Conservation (phyloP, 2,888 invertebrate genomes). For the Baronia brevicornis region DNA sequence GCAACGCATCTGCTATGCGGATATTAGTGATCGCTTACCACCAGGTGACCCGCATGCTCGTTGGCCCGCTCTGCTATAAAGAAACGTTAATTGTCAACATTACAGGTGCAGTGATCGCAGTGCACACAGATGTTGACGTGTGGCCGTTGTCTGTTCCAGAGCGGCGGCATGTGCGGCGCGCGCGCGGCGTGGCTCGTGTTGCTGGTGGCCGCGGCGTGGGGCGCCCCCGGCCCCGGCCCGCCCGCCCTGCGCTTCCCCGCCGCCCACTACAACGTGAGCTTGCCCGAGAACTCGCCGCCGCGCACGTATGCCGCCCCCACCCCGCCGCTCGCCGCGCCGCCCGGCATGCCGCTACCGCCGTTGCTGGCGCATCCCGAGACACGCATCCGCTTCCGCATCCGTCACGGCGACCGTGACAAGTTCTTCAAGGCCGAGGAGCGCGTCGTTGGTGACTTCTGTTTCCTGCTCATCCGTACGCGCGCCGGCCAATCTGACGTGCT, state of each 20-base stretch:
- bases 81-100: no score
- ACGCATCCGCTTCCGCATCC: slow-evolving; percentile 87
- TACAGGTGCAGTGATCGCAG: no score
- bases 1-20: no score
- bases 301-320: slow-evolving; percentile 86
- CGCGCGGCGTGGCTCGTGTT: slow-evolving; percentile 46
- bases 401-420: slow-evolving; percentile 89
- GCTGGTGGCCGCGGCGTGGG: slow-evolving; percentile 34
- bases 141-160: no score
- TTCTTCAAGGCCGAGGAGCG: slow-evolving; percentile 95
- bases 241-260: slow-evolving; percentile 79
- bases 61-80: no score
- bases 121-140: no score
- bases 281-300: slow-evolving; percentile 94
- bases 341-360: slow-evolving; percentile 83
- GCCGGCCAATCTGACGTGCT: slow-evolving; percentile 91
- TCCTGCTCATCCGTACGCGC: slow-evolving; percentile 90
- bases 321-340: slow-evolving; percentile 81
- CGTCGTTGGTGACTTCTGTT: slow-evolving; percentile 95
- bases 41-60: no score
- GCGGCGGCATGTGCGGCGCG: slow-evolving; percentile 37
- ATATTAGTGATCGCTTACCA: no score
- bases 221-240: slow-evolving; percentile 17
- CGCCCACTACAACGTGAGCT: slow-evolving; percentile 88
- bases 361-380: slow-evolving; percentile 50